Base-by-base conservation (phyloP, 2,888 invertebrate genomes). In the Drosophila pseudotakahashii region DNA sequence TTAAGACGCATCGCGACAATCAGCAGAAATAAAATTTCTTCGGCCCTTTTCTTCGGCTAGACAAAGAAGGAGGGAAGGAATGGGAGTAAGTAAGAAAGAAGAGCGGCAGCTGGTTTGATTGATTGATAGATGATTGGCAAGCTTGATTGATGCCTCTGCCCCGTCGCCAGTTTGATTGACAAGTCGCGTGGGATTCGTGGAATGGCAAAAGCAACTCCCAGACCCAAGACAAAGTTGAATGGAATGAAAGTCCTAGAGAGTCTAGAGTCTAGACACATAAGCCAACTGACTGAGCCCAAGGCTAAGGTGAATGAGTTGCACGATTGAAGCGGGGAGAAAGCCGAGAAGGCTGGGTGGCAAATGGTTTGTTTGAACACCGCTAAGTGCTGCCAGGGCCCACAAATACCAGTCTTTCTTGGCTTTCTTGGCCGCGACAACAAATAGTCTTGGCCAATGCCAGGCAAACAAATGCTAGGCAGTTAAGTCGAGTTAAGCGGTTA, bases 101-200 rank as follows among this genome's bases (percentile, higher is more conserved):
- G n/a, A n/a, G 14, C 39, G 47, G 53, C 70, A 71, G 66, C 50
- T 64, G 73, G 41, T 13, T 52, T 54, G 71, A 76, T 79, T 73
- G 77, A 79, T 77, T 68, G 77, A 77, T 79, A 66, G 79, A 60
- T 77, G 77, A 73, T 79, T 79, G 77, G 79, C 74, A 62, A 32
- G 67, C 48, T 51, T 77, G 79, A 77, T 77, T 77, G 77, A 77
- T 77, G 77, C 68, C 42, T 34, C 47, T 16, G 63, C 61, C 51
- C 34, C 36, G 19, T 39, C 44, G 41, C 51, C 37, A 26, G 13
- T 32, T 50, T 77, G 77, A 77, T 77, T 77, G 77, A 79, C 79
- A 77, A 55, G 51, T 54, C 55, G 66, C 37, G 55, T 34, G 50
- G 51, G 48, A 61, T 11, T 30, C 26, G 0, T 13, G 10, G 9